Evolutionary conservation across 2,797 vertebrate species (phyloP).

Genomic region (Aplochiton taeniatus): DNA sequence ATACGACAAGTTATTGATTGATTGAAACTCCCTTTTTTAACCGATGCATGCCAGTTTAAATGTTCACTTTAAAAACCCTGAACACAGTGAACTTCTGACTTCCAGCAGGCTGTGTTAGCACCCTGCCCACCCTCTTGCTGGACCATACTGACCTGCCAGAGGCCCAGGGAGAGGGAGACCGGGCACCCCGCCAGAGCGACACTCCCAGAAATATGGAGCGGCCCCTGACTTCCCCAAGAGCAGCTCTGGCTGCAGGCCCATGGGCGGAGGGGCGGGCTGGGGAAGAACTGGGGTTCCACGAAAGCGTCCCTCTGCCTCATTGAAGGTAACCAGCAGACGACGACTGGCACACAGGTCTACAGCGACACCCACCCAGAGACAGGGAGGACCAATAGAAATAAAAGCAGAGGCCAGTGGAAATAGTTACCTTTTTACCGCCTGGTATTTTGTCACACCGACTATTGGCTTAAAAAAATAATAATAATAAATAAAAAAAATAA

Average conservation of each 20-base stretch:
- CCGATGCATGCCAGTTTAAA: no score
- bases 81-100: no score
- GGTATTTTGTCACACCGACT: no score
- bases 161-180: slow-evolving; percentile 76
- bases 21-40: no score
- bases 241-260: slow-evolving; percentile 79
- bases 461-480: no score
- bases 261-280: slow-evolving; percentile 73
- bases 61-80: no score
- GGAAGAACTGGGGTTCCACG: slow-evolving; percentile 75
- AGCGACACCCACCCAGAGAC: slow-evolving; percentile 58
- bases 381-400: slow-evolving; percentile 66
- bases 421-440: slow-evolving; percentile 60
- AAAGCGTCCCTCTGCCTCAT: slow-evolving; percentile 79
- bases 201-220: slow-evolving; percentile 81
- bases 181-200: slow-evolving; percentile 74
- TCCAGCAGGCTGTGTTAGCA: slow-evolving; percentile 41
- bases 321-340: slow-evolving; percentile 79
- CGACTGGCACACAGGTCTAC: slow-evolving; percentile 80
- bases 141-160: slow-evolving; percentile 80
- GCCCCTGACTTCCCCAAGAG: slow-evolving; percentile 77
- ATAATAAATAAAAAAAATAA: no score
- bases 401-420: slow-evolving; percentile 65
- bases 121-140: slow-evolving; percentile 60
- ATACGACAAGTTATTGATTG: no score